A percentile compares a stretch with the other conserved stretches of the same genome.
Evolutionary conservation across 2,888 invertebrate species (phyloP).

Genomic region (Dasysyrphus albostriatus): DNA sequence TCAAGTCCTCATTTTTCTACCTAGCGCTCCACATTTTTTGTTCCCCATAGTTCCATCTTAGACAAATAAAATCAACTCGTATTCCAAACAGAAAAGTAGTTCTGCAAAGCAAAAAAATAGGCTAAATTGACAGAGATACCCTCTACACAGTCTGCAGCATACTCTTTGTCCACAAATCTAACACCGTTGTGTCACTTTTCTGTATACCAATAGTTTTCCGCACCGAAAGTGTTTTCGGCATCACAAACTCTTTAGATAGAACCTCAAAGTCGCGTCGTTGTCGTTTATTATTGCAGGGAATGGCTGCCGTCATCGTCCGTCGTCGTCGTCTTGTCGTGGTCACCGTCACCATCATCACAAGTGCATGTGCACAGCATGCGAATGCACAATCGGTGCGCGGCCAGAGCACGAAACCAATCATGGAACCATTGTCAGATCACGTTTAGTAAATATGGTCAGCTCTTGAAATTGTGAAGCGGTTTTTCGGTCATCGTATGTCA

Average conservation of each 20-base stretch:
- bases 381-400: conserved; percentile 41
- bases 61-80: conserved; percentile 41
- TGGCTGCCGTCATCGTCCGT: neutral
- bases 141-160: neutral
- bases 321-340: neutral
- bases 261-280: conserved; percentile 19
- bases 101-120: conserved; percentile 30
- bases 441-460: conserved; percentile 64
- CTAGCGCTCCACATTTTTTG: conserved; percentile 39
- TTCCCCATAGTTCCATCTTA: neutral
- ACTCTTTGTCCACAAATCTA: conserved; percentile 28
- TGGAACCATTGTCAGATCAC: conserved; percentile 61
- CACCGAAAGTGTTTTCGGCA: conserved; percentile 71
- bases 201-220: conserved; percentile 27
- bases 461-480: conserved; percentile 67
- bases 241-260: conserved; percentile 38
- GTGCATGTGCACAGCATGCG: conserved; percentile 57
- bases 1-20: conserved; percentile 43
- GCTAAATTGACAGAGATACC: conserved; percentile 33
- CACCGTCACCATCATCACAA: conserved; percentile 36
- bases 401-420: conserved; percentile 50
- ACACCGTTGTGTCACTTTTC: conserved; percentile 58
- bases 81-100: conserved; percentile 17
- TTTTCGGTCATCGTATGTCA: conserved; percentile 68
- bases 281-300: neutral